Evolutionary conservation across 2,888 invertebrate species (phyloP).

Genomic region (Mythimna pallens): DNA sequence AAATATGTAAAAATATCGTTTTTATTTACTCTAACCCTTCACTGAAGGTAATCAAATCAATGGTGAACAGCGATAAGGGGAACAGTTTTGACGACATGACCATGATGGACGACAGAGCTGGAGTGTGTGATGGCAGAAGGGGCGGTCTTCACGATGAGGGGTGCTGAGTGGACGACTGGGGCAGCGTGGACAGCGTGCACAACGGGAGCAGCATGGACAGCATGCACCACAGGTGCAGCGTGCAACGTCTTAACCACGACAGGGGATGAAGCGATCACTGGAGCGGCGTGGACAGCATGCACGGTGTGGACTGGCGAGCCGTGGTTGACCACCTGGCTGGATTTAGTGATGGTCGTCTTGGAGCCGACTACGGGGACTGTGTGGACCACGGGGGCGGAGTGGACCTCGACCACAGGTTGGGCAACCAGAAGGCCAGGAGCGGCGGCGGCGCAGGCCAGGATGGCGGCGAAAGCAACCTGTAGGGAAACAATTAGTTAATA

Average conservation of each 20-base stretch:
- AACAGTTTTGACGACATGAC: constrained; percentile 81
- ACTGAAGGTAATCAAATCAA: constrained; percentile 64
- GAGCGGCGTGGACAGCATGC: constrained; percentile 67
- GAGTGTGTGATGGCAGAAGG: constrained; percentile 81
- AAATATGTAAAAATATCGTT: constrained; percentile 38
- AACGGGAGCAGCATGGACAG: constrained; percentile 70
- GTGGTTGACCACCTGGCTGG: constrained; percentile 87
- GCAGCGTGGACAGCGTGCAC: constrained; percentile 76
- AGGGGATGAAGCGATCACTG: constrained; percentile 75
- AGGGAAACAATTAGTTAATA: constrained; percentile 13
- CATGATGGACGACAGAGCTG: constrained; percentile 83
- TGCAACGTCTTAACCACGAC: constrained; percentile 74
- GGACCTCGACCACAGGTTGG: constrained; percentile 81
- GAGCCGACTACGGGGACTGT: constrained; percentile 80
- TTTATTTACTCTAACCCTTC: constrained; percentile 55
- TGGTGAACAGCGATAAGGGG: constrained; percentile 78
- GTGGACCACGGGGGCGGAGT: constrained; percentile 77
- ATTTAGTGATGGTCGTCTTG: constrained; percentile 87
- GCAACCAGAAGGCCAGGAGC: constrained; percentile 84
- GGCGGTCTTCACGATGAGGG: constrained; percentile 83
- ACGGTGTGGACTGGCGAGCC: constrained; percentile 77
- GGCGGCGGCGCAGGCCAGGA: constrained; percentile 88
- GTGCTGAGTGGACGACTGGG: constrained; percentile 80
- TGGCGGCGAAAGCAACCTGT: constrained; percentile 87
- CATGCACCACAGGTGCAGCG: constrained; percentile 69